phyloP scores from a whole-genome alignment of 2,888 invertebrate species.

The Pteria penguin region DNA sequence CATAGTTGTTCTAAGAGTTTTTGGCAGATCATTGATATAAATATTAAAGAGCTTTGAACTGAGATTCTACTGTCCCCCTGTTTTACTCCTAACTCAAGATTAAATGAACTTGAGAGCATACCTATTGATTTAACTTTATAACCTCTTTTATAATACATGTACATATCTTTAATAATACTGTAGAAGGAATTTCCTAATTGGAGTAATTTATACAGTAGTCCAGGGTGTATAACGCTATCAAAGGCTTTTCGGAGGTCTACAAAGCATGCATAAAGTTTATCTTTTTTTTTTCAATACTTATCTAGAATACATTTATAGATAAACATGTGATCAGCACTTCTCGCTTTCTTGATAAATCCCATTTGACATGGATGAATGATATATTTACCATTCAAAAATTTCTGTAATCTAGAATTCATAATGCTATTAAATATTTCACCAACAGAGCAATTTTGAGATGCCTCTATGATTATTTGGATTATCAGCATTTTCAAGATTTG shows the following conservation, averaged over 20 bases:
- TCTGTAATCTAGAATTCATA: neutral
- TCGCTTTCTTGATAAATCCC: neutral
- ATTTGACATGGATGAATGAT: neutral
- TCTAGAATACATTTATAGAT: neutral
- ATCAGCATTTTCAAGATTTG: neutral
- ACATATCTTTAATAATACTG: neutral
- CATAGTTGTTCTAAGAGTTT: neutral
- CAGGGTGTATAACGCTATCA: neutral
- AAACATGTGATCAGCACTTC: neutral
- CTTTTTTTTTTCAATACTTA: neutral
- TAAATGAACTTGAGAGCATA: neutral
- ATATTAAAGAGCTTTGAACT: slow-evolving; percentile 3
- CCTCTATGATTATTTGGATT: neutral
- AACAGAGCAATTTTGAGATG: neutral
- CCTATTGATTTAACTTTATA: neutral
- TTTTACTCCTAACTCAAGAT: neutral
- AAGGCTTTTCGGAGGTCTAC: neutral
- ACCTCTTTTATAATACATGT: neutral
- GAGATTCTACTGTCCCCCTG: neutral
- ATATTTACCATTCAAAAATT: neutral
- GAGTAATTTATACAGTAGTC: neutral
- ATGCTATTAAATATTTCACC: neutral
- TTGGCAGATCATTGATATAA: slow-evolving; percentile 3
- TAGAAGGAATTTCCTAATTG: neutral
- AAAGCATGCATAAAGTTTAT: neutral